These are phyloP conservation scores for Drosophila pegasa DNA, from an alignment of 2,888 invertebrate genomes.

Conservation along the genomic window DNA sequence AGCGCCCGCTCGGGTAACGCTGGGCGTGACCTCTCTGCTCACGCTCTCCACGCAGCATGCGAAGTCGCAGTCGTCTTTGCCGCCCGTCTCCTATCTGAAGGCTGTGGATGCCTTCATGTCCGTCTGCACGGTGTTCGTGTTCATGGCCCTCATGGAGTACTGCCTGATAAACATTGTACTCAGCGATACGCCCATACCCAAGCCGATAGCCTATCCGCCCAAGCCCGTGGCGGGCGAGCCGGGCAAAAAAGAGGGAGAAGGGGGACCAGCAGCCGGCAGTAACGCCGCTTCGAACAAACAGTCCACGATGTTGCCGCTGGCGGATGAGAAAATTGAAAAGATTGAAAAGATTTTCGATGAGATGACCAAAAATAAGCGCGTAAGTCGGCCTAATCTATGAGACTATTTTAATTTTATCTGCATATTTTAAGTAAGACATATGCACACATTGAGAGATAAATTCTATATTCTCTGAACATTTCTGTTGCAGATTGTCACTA, in stretches of 20 bases:
- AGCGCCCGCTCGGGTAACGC: constrained; percentile 95
- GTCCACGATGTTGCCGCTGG: constrained; percentile 66
- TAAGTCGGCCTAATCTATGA: too few relatives aligned
- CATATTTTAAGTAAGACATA: background rate
- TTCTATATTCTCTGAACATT: background rate
- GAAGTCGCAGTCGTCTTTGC: constrained; percentile 96
- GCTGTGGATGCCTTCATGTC: constrained; percentile 97
- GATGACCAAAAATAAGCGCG: constrained; percentile 83
- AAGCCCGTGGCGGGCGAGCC: constrained; percentile 82
- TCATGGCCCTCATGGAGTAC: constrained; percentile 97
- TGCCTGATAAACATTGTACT: constrained; percentile 91
- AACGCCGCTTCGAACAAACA: constrained; percentile 57
- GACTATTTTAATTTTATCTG: too few relatives aligned
- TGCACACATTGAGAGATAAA: background rate
- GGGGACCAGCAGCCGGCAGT: constrained; percentile 62
- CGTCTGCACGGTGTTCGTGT: constrained; percentile 95
- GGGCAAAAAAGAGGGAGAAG: constrained; percentile 77
- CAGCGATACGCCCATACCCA: constrained; percentile 84
- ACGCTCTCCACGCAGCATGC: constrained; percentile 96
- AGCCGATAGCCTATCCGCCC: constrained; percentile 83
- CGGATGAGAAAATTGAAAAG: constrained; percentile 83
- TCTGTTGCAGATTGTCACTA: constrained; percentile 65
- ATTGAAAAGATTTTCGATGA: constrained; percentile 85
- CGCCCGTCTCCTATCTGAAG: constrained; percentile 96
- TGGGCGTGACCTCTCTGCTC: constrained; percentile 95